phyloP scores from a whole-genome alignment of 2,888 invertebrate species.

The Leptinotarsa peninsularis region DNA sequence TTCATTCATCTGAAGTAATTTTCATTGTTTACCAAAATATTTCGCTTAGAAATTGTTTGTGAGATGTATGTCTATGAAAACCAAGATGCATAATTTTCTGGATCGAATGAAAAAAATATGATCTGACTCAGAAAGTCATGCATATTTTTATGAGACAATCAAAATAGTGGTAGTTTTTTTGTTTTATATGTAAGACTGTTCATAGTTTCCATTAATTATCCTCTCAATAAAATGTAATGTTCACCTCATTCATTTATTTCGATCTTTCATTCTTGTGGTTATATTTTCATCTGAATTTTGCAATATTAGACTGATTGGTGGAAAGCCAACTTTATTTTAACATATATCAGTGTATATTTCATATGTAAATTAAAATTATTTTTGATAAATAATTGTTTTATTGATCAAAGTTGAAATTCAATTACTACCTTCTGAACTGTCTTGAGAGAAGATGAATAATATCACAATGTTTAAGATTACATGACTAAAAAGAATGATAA shows the following conservation, averaged over 20 bases:
- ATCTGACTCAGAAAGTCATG: too few species aligned
- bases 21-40: too few species aligned
- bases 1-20: too few species aligned
- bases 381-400: neutral
- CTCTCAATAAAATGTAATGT: neutral
- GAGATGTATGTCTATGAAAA: too few species aligned
- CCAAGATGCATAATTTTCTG: too few species aligned
- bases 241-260: neutral
- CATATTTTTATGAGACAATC: too few species aligned
- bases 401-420: neutral
- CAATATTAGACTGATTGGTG: neutral
- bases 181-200: neutral
- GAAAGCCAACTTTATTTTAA: neutral
- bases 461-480: too few species aligned
- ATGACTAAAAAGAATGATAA: too few species aligned
- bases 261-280: neutral
- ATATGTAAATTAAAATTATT: neutral
- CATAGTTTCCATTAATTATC: neutral
- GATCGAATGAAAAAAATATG: too few species aligned
- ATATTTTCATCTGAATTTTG: neutral
- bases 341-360: neutral
- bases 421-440: neutral
- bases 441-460: too few species aligned
- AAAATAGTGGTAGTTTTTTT: neutral
- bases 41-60: too few species aligned